Conservation (phyloP, 1,140 invertebrate species). For the Bombus soroeensis region DNA sequence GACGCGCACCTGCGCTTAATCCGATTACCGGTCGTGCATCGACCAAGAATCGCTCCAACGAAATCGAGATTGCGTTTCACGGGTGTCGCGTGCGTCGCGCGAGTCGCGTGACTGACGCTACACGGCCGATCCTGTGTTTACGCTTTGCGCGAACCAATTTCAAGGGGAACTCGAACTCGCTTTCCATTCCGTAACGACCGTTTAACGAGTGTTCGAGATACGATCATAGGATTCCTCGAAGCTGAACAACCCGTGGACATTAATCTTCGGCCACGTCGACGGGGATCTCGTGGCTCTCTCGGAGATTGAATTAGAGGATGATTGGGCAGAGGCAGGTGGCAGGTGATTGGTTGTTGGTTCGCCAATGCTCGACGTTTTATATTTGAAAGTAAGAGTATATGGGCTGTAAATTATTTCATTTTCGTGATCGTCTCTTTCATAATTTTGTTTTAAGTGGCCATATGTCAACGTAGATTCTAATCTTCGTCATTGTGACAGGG, state of each 20-base stretch:
- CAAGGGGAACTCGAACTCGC: background rate
- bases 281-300: background rate
- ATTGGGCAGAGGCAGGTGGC: background rate
- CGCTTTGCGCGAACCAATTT: too few relatives aligned
- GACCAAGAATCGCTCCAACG: constrained; percentile 44
- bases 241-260: background rate
- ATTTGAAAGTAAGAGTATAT: too few relatives aligned
- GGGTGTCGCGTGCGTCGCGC: constrained; percentile 5
- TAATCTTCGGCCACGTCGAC: background rate
- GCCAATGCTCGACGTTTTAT: too few relatives aligned
- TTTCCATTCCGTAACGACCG: constrained; percentile 2
- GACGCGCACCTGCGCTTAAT: constrained; percentile 61
- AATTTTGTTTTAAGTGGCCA: background rate
- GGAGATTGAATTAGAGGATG: constrained; percentile 18
- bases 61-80: constrained; percentile 40
- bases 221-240: constrained; percentile 1
- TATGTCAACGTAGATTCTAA: too few relatives aligned
- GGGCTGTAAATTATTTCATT: too few relatives aligned
- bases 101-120: background rate
- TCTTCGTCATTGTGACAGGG: too few relatives aligned
- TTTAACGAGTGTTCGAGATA: constrained; percentile 2
- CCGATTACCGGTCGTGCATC: constrained; percentile 55
- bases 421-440: too few relatives aligned
- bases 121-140: background rate
- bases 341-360: background rate